Base-by-base conservation (phyloP, 1,140 invertebrate genomes). In the Nymphalis io region DNA sequence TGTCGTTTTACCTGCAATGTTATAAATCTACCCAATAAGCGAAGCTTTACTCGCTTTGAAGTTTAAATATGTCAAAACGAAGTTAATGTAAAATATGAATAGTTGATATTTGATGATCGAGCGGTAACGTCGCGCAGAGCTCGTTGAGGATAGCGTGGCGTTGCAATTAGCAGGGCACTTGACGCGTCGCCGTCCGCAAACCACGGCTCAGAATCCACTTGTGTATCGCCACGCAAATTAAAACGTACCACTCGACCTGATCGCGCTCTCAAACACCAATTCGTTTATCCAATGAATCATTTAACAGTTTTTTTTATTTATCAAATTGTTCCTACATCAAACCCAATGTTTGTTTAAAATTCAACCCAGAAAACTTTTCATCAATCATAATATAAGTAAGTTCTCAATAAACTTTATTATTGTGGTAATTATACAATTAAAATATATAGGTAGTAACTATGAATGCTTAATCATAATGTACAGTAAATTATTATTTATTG, bases 171-270 rank as follows among this genome's bases (percentile, higher is more conserved):
- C 87, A 89, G 81, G 83, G 76, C 77, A 87, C 88, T 91, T 82
- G 84, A 90, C 84, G 77, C 82, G 80, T 80, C 82, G 79, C 78
- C 79, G 81, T 82, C 78, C 79, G 81, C 83, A 84, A 80, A 81
- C 82, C 83, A 81, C 83, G 72, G 78, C 87, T 76, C 81, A 77
- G 81, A 83, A 72, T 79, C 82, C 87, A 89, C 87, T 90, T 80
- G 83, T 89, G 80, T 89, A 87, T 88, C 88, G 87, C 86, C 86
- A 83, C 85, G 87, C 88, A 91, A 91, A 91, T 91, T 91, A 90
- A 91, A 91, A 91, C 85, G 80, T 82, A 75, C 78, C 87, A 85
- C 89, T 91, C 82, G 79, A 89, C 83, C 80, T 74, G 80, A 87
- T 89, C 83, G 77, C 81, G 73, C 79, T 78, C 87, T 88, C 81